Evolutionary conservation across 2,888 invertebrate genomes (phyloP), one percentile per base, ranked within the genome.

Genomic region (Drosophila mayaguana): DNA sequence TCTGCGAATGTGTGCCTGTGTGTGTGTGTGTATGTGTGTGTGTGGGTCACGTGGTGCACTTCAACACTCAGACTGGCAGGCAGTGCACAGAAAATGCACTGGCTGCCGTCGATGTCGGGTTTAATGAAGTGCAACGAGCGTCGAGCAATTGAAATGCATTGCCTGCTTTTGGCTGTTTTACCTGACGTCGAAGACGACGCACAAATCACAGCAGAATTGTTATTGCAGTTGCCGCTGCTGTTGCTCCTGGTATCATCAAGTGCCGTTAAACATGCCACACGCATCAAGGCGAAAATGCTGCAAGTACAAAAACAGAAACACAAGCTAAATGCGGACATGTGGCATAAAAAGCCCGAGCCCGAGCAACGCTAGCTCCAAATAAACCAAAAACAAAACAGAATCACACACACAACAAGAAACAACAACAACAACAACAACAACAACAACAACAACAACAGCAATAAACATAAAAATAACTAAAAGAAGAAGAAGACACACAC

Each of bases 91-190:
- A n/a, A 71, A 71, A 54, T 60, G 42, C 65, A 61, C 45, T 79
- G 78, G 72, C 73, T 62, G 60, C 70, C 82, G 69, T 82, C 73
- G 83, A 79, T 80, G 70, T 72, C 68, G 83, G 72, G 88, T 69
- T 83, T 87, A 84, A 84, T 84, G 89, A 84, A 89, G 84, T 84
- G 89, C 84, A 83, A 84, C 87, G 72, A 72, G 81, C 65, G 70
- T 65, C 69, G 75, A 74, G 81, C 89, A 80, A 89, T 86, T 87
- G 88, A 76, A 83, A 81, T 78, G 83, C 88, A 71, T 79, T 84
- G 77, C 72, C 62, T 53, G 72, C 65, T 54, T 68, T 72, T 59
- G 56, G 65, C 32, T 53, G 53, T 25, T 48, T 22, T 54, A 78
- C 67, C 79, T 75, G 76, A 62, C 56, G 55, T 40, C 9, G 57